Conservation (phyloP, 2,888 invertebrate genomes). For the Cantharis flavilabris region DNA sequence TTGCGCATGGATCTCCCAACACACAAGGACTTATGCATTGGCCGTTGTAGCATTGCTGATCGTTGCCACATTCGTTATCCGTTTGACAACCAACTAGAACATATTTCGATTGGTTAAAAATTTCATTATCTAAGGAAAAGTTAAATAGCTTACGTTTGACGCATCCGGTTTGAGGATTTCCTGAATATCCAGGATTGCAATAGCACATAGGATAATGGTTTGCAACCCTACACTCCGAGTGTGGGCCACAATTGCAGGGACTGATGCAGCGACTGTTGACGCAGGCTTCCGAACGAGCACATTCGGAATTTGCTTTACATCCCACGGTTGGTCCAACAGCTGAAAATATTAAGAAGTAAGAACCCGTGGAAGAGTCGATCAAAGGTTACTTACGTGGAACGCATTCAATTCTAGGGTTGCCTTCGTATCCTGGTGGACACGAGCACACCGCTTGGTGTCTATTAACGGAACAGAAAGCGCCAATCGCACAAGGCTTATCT, state of each 20-base stretch:
- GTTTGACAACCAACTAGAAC: conserved; percentile 78
- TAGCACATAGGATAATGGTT: conserved; percentile 87
- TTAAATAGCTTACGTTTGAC: conserved; percentile 63
- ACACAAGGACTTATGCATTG: conserved; percentile 83
- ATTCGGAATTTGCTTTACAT: conserved; percentile 80
- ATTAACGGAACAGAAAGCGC: conserved; percentile 82
- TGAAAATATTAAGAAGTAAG: conserved; percentile 47
- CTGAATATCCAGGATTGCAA: conserved; percentile 81
- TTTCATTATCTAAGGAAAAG: neutral
- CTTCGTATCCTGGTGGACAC: conserved; percentile 79
- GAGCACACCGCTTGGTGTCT: conserved; percentile 77
- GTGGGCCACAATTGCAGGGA: conserved; percentile 84
- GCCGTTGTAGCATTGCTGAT: conserved; percentile 80
- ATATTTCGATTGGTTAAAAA: conserved; percentile 14
- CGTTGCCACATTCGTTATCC: conserved; percentile 79
- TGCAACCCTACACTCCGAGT: conserved; percentile 80
- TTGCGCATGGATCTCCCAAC: conserved; percentile 78
- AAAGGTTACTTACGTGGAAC: conserved; percentile 71
- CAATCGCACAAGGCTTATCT: conserved; percentile 72
- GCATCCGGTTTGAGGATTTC: conserved; percentile 84
- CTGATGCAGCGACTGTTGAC: conserved; percentile 78
- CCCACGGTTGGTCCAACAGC: conserved; percentile 69
- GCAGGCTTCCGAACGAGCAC: conserved; percentile 81
- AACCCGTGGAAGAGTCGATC: neutral
- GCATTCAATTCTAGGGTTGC: conserved; percentile 74